These are phyloP conservation scores for Cercopithecus mona DNA, from an alignment of 2,113 vertebrate species.

Conservation along the genomic window DNA sequence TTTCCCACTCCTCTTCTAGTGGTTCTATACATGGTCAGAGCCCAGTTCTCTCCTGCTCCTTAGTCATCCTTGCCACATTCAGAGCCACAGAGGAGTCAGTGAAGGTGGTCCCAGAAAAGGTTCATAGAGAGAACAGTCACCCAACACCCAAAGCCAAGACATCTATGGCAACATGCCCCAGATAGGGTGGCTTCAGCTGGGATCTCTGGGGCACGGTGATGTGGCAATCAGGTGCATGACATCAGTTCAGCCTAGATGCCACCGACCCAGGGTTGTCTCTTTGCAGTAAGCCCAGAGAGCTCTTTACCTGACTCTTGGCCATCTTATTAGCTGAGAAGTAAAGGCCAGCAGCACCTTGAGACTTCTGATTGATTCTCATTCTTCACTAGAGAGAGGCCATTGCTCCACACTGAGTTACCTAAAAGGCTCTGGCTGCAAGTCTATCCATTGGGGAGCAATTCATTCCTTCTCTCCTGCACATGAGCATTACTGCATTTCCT, in stretches of 20 bases:
- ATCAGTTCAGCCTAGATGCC: background rate
- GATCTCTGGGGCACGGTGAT: background rate
- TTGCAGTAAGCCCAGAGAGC: background rate
- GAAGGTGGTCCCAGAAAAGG: background rate
- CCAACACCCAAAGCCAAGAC: background rate
- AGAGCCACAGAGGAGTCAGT: background rate
- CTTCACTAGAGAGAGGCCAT: background rate
- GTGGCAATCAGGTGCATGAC: background rate
- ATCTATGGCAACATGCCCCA: background rate
- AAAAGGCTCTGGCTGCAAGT: background rate
- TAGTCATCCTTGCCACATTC: background rate
- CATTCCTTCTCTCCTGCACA: background rate
- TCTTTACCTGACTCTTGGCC: background rate
- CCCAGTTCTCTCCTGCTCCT: background rate
- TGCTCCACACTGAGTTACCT: background rate
- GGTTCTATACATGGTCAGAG: background rate
- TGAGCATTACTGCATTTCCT: background rate
- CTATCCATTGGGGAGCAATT: background rate
- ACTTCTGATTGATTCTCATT: background rate
- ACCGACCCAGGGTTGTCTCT: background rate
- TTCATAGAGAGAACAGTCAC: background rate
- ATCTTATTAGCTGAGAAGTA: background rate
- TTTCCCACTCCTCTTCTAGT: background rate
- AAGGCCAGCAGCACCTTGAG: background rate
- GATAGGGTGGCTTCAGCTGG: background rate